A percentile compares a stretch with the other conserved stretches of the same genome.
Conservation (phyloP, 2,113 vertebrate species). For the Corythornis vintsioides region DNA sequence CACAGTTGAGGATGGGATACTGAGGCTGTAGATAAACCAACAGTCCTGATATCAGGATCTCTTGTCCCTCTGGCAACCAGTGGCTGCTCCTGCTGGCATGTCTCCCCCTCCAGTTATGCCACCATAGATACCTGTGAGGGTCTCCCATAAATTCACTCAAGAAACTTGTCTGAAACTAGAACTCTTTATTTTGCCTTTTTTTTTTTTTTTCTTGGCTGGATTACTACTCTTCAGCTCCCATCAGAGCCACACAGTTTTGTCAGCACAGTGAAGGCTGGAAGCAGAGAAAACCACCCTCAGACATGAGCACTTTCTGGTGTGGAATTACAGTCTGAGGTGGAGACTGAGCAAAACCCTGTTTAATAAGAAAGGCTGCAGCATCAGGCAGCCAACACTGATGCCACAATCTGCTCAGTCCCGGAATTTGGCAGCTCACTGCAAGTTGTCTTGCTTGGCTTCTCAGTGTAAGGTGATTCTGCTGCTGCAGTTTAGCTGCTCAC, state of each 20-base stretch:
- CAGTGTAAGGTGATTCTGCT: not conserved
- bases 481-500: not conserved
- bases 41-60: not conserved
- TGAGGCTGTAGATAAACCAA: not conserved
- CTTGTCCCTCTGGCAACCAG: not conserved
- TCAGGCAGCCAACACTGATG: not conserved
- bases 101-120: not conserved
- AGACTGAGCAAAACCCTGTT: not conserved
- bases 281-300: not conserved
- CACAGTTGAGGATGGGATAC: not conserved
- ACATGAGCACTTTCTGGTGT: not conserved
- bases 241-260: not conserved
- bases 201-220: fast-evolving
- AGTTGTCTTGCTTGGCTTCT: not conserved
- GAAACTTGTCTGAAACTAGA: not conserved
- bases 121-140: not conserved
- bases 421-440: not conserved
- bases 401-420: not conserved
- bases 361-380: not conserved
- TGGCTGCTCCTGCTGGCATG: not conserved
- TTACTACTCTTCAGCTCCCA: not conserved
- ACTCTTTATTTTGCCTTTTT: no score
- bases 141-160: not conserved
- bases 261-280: not conserved
- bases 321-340: not conserved